A percentile compares a stretch with the other conserved stretches of the same genome.
phyloP scores from a whole-genome alignment of 2,797 vertebrate species.

The Serranus cabrilla region DNA sequence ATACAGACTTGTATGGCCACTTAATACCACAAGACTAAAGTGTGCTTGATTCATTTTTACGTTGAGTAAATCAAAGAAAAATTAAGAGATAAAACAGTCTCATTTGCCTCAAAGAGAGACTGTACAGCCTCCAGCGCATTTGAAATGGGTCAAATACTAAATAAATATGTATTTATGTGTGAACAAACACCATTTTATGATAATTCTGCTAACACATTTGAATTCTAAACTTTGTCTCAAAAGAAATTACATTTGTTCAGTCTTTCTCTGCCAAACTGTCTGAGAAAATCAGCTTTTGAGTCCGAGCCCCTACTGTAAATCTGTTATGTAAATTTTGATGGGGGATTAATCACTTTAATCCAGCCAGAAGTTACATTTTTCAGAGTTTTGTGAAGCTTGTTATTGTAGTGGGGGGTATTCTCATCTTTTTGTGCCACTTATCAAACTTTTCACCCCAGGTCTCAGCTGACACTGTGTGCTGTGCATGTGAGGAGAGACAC shows the following conservation, averaged over 20 bases:
- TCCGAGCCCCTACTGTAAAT: neutral
- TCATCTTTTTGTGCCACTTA: neutral
- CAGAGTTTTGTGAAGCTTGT: slow-evolving; percentile 1
- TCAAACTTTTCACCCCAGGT: slow-evolving; percentile 3
- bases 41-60: neutral
- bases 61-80: neutral
- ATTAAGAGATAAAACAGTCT: neutral
- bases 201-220: neutral
- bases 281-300: neutral
- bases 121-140: neutral
- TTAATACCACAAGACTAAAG: neutral
- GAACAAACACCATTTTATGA: neutral
- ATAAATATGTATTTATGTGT: neutral
- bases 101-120: neutral
- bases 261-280: neutral
- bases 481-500: slow-evolving; percentile 18
- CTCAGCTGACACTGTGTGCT: slow-evolving; percentile 18
- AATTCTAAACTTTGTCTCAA: neutral
- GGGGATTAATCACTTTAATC: slow-evolving; percentile 46
- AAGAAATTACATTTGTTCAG: neutral
- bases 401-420: neutral
- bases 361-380: slow-evolving; percentile 14
- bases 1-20: slow-evolving; percentile 5
- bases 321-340: slow-evolving; percentile 24
- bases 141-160: neutral